These are phyloP conservation scores for Drosophila sproati DNA, from an alignment of 1,140 invertebrate species.

Conservation along the genomic window DNA sequence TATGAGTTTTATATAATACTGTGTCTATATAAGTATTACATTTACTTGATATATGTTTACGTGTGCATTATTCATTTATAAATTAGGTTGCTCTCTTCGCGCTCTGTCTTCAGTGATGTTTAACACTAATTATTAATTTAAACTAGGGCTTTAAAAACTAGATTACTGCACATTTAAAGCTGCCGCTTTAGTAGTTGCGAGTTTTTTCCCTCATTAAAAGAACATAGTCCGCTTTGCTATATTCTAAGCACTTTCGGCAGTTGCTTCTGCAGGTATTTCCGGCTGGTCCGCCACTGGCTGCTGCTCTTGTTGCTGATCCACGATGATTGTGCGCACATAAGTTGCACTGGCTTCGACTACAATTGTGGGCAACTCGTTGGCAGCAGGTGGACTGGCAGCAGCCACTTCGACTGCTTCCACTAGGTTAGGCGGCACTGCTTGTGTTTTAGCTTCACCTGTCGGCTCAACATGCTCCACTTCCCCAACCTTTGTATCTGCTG, in stretches of 20 bases:
- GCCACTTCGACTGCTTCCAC: conserved; percentile 9
- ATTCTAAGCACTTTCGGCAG: conserved; percentile 28
- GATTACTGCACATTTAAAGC: conserved; percentile 77
- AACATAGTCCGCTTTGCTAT: not conserved
- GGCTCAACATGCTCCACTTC: conserved; percentile 9
- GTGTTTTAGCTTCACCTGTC: conserved; percentile 11
- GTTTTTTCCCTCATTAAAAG: conserved; percentile 47
- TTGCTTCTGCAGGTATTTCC: conserved; percentile 14
- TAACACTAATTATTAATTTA: conserved; percentile 75
- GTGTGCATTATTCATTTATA: conserved; percentile 36
- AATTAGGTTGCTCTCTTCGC: conserved; percentile 38
- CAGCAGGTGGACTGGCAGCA: not conserved
- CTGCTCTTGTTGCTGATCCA: conserved; percentile 42
- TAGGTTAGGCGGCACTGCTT: conserved; percentile 23
- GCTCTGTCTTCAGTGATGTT: conserved; percentile 70
- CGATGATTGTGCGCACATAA: conserved; percentile 67
- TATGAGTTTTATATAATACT: conserved; percentile 64
- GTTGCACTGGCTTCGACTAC: conserved; percentile 41
- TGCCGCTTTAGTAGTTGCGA: conserved; percentile 79
- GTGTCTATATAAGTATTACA: conserved; percentile 53
- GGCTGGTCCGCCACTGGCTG: conserved; percentile 2
- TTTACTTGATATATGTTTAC: conserved; percentile 37
- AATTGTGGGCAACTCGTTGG: conserved; percentile 16
- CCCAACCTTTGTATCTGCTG: conserved; percentile 8
- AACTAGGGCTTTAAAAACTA: conserved; percentile 73